Conservation (phyloP, 2,113 vertebrate genomes). For the Bothrops jararaca region DNA sequence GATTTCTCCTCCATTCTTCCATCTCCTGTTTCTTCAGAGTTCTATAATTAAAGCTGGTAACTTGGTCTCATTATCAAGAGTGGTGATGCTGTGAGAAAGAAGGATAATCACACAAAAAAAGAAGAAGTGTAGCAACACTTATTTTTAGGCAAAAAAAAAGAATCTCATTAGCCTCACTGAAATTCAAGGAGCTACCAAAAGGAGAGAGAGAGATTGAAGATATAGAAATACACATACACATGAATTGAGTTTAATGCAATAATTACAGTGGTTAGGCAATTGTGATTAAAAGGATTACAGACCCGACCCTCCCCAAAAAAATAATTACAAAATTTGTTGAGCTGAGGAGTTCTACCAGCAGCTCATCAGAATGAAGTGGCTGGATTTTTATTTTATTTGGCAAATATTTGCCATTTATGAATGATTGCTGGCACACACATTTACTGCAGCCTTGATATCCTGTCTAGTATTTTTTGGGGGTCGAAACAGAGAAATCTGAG, state of each 20-base stretch:
- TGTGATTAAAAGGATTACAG: slow-evolving; percentile 1
- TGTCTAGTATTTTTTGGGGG: neutral
- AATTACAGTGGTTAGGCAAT: neutral
- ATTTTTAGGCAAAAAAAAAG: slow-evolving; percentile 24
- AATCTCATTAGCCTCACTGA: slow-evolving; percentile 20
- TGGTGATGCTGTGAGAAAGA: slow-evolving; percentile 7
- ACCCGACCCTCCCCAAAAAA: neutral
- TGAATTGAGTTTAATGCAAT: slow-evolving; percentile 21
- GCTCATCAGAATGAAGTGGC: neutral
- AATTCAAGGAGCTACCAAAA: slow-evolving; percentile 17
- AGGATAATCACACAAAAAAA: slow-evolving; percentile 13
- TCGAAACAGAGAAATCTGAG: neutral
- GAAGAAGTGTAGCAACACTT: slow-evolving; percentile 18
- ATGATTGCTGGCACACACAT: neutral
- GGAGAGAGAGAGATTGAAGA: neutral
- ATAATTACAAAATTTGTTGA: neutral
- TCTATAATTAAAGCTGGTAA: slow-evolving; percentile 23
- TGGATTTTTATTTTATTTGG: neutral
- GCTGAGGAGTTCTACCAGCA: neutral
- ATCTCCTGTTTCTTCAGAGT: neutral
- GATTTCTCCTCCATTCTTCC: slow-evolving; percentile 26
- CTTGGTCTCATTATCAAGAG: slow-evolving; percentile 32
- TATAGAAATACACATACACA: neutral
- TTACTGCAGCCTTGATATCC: neutral
- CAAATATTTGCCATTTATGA: neutral